These are phyloP conservation scores for Brachymystax lenok DNA, from an alignment of 2,797 vertebrate genomes.

Conservation along the genomic window DNA sequence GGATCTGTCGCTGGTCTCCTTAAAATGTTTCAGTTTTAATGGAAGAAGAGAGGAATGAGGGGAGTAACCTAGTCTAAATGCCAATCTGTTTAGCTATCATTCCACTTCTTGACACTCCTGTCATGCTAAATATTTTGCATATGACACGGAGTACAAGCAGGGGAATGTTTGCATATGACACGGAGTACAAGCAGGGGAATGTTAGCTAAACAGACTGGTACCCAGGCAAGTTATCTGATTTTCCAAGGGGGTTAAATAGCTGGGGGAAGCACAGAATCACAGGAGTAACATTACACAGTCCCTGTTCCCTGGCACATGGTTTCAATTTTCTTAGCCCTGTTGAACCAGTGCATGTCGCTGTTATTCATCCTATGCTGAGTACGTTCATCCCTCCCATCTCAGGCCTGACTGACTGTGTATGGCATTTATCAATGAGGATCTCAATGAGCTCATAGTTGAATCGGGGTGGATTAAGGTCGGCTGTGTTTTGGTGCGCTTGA, in stretches of 20 bases:
- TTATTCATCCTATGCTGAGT: constrained; percentile 15
- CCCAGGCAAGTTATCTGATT: constrained; percentile 19
- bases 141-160: no score
- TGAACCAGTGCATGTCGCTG: constrained; percentile 18
- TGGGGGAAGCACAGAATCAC: constrained; percentile 18
- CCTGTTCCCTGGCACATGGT: constrained; percentile 17
- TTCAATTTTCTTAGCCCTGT: constrained; percentile 22
- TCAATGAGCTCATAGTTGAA: constrained; percentile 41
- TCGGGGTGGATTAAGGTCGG: constrained; percentile 8
- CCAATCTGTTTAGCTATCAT: no score
- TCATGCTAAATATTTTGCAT: no score
- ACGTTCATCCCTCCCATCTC: constrained; percentile 17
- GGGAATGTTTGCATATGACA: no score
- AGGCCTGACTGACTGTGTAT: constrained; percentile 11
- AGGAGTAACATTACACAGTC: neutral
- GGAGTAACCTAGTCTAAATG: no score
- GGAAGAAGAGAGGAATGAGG: constrained; percentile 19
- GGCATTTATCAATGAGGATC: constrained; percentile 38
- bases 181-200: no score
- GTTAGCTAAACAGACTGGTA: no score
- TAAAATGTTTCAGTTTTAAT: constrained; percentile 13
- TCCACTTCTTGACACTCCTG: no score
- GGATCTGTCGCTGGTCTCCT: constrained; percentile 3
- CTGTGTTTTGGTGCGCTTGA: no score
- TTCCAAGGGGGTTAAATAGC: constrained; percentile 29